Conservation (phyloP, 2,888 invertebrate genomes). For the Polyommatus icarus region DNA sequence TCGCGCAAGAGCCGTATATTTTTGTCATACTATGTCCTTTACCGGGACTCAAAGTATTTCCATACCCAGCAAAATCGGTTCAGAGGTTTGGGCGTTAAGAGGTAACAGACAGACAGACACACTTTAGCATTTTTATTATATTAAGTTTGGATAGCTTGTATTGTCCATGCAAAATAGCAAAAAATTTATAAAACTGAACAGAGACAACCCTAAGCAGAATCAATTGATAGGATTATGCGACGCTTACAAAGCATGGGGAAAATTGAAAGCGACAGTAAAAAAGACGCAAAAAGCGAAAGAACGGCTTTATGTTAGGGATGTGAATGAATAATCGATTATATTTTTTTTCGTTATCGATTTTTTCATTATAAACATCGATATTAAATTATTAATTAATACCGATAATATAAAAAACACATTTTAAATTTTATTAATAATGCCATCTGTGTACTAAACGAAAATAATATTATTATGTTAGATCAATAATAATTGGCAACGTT, state of each 20-base stretch:
- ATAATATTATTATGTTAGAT: not conserved
- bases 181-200: not conserved
- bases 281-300: conserved; percentile 40
- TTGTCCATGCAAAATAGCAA: no score
- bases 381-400: no score
- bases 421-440: not conserved
- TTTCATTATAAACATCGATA: not conserved
- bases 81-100: no score
- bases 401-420: not conserved
- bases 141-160: no score
- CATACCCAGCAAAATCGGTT: no score
- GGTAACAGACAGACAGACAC: no score
- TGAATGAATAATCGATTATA: not conserved
- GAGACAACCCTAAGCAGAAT: conserved; percentile 1
- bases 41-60: no score
- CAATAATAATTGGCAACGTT: not conserved
- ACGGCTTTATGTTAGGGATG: conserved; percentile 7
- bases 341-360: not conserved
- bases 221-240: conserved; percentile 47
- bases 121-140: no score
- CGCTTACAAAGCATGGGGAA: conserved; percentile 46
- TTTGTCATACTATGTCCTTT: no score
- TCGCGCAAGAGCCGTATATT: no score
- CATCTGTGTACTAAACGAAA: not conserved
- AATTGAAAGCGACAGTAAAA: conserved; percentile 36